phyloP scores from a whole-genome alignment of 2,888 invertebrate species.

The Campoletis raptor region DNA sequence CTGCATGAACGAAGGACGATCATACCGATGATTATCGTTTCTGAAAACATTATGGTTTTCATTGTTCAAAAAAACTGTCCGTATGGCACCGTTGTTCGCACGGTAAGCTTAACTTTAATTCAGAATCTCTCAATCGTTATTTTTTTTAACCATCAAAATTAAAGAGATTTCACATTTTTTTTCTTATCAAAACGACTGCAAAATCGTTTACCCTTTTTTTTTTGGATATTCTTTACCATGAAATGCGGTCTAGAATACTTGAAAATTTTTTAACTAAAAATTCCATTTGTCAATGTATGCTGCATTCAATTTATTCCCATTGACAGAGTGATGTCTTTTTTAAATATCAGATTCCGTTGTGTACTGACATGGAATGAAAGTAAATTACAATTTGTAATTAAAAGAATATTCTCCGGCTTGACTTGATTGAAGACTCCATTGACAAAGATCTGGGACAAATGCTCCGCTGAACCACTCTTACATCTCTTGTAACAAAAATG shows the following conservation, averaged over 20 bases:
- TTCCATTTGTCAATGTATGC: not conserved
- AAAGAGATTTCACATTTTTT: not conserved
- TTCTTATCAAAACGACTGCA: not conserved
- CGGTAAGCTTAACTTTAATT: conserved; percentile 38
- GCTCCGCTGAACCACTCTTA: conserved; percentile 11
- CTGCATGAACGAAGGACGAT: conserved; percentile 3
- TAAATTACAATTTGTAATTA: not conserved
- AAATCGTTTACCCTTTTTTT: not conserved
- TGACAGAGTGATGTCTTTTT: not conserved
- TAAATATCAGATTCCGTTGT: not conserved
- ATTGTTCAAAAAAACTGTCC: conserved; percentile 12
- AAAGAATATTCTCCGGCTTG: not conserved
- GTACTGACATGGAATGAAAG: not conserved
- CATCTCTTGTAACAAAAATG: conserved; percentile 34
- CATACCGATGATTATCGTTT: conserved; percentile 10
- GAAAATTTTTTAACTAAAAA: too few relatives aligned
- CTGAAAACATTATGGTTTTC: not conserved
- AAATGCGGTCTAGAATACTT: not conserved
- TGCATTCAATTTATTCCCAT: not conserved
- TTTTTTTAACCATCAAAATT: not conserved
- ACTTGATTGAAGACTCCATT: not conserved
- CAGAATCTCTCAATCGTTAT: not conserved
- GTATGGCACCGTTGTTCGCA: conserved; percentile 30
- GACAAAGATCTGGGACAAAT: conserved; percentile 7
- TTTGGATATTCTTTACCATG: not conserved